Evolutionary conservation across 1,140 invertebrate species (phyloP).

Genomic region (Galleria mellonella): DNA sequence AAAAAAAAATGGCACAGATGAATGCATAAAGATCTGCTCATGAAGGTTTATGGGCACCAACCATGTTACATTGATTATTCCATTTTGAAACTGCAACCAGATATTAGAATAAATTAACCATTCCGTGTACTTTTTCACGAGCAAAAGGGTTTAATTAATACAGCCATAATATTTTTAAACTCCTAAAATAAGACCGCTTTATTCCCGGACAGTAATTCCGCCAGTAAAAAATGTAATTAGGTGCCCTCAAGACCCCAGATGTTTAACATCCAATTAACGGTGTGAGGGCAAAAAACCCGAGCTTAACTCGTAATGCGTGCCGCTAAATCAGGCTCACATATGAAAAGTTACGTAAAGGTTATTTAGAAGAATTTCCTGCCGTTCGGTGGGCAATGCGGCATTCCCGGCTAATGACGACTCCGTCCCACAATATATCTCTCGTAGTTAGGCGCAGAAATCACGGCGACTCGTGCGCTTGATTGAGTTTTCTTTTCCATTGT

Average conservation of each 20-base stretch:
- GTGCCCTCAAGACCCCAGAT: not conserved
- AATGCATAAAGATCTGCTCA: no score
- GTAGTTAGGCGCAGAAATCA: slow-evolving; percentile 65
- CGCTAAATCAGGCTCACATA: slow-evolving; percentile 47
- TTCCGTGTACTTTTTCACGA: slow-evolving; percentile 1
- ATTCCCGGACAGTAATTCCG: not conserved
- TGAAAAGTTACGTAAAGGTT: slow-evolving; percentile 49
- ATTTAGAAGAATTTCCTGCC: slow-evolving; percentile 42
- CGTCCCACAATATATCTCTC: slow-evolving; percentile 56
- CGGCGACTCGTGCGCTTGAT: slow-evolving; percentile 61
- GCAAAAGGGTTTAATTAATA: no score
- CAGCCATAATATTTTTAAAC: no score
- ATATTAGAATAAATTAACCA: slow-evolving; percentile 1
- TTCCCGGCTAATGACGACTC: slow-evolving; percentile 53
- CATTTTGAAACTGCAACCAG: no score
- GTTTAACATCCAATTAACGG: slow-evolving; percentile 12
- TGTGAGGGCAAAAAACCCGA: slow-evolving; percentile 7
- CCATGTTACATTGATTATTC: no score
- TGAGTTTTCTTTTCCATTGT: slow-evolving; percentile 69
- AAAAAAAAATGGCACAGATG: no score
- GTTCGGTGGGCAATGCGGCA: slow-evolving; percentile 29
- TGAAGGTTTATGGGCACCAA: no score
- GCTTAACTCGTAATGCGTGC: slow-evolving; percentile 13
- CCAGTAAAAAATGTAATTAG: slow-evolving; percentile 6
- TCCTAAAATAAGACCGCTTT: no score